Evolutionary conservation across 30 jellyfish, hydroid and myxozoan genomes (phyloP).

Genomic region (Chrysaora quinquecirrha): DNA sequence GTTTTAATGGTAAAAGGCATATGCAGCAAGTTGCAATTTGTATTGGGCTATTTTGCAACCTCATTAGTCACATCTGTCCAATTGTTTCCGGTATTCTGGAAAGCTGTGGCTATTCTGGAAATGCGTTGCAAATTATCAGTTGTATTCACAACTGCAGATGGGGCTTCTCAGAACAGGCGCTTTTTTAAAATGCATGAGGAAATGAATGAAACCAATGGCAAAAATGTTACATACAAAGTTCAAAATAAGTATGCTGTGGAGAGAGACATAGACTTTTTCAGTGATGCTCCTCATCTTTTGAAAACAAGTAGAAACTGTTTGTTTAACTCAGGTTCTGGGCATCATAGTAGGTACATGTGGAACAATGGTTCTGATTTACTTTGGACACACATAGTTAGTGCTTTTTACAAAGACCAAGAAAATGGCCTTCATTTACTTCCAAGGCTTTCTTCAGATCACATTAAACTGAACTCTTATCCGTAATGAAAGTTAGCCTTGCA

Average conservation of each 20-base stretch:
- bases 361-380: conserved; percentile 13
- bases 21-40: conserved; percentile 23
- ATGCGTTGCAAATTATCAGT: no score
- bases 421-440: conserved; percentile 33
- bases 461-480: conserved; percentile 27
- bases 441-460: conserved; percentile 14
- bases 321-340: conserved; percentile 46
- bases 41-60: no score
- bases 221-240: conserved; percentile 11
- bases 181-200: conserved; percentile 11
- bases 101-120: no score
- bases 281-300: conserved; percentile 46
- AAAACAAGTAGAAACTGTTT: conserved; percentile 38
- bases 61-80: neutral
- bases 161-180: conserved; percentile 15
- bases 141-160: no score
- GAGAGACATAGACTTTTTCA: conserved; percentile 12
- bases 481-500: conserved; percentile 54
- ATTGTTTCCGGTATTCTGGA: conserved; percentile 26
- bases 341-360: conserved; percentile 57
- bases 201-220: conserved; percentile 5
- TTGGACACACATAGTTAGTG: conserved; percentile 38
- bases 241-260: conserved; percentile 4
- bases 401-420: conserved; percentile 31
- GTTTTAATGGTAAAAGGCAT: conserved; percentile 41